Conservation (phyloP, 2,113 vertebrate genomes). For the Sardina pilchardus region DNA sequence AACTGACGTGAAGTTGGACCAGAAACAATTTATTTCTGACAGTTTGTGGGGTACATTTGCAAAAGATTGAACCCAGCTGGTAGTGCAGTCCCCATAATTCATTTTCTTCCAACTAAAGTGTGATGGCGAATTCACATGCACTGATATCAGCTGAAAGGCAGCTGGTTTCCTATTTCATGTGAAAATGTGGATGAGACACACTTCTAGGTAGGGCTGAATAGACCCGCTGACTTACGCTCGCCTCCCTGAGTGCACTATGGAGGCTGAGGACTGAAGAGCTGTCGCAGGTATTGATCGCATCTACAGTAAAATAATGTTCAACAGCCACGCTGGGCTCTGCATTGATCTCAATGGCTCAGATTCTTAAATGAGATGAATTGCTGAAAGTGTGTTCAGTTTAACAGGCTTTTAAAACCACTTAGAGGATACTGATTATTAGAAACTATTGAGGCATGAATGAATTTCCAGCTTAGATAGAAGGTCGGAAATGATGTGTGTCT, state of each 20-base stretch:
- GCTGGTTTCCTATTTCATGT: not conserved
- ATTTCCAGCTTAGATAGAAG: not conserved
- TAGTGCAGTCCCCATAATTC: not conserved
- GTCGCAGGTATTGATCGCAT: not conserved
- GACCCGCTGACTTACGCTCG: not conserved
- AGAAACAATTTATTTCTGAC: not conserved
- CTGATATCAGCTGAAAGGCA: not conserved
- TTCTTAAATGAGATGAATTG: conserved; percentile 1
- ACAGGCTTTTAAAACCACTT: not conserved
- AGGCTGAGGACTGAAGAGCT: not conserved
- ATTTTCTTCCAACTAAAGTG: not conserved
- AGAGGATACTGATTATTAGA: not conserved
- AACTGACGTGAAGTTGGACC: not conserved
- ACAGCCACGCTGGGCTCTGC: not conserved
- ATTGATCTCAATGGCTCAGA: not conserved
- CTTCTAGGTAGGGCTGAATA: not conserved
- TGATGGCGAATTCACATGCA: not conserved
- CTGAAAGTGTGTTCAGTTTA: not conserved
- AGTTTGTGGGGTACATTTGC: not conserved
- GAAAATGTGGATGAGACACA: not conserved
- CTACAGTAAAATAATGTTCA: not conserved
- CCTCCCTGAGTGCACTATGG: not conserved
- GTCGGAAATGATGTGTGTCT: not conserved
- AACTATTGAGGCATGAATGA: not conserved
- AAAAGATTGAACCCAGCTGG: not conserved